These are phyloP conservation scores for Cheilosia vulpina DNA, from an alignment of 2,888 invertebrate species.

Conservation along the genomic window DNA sequence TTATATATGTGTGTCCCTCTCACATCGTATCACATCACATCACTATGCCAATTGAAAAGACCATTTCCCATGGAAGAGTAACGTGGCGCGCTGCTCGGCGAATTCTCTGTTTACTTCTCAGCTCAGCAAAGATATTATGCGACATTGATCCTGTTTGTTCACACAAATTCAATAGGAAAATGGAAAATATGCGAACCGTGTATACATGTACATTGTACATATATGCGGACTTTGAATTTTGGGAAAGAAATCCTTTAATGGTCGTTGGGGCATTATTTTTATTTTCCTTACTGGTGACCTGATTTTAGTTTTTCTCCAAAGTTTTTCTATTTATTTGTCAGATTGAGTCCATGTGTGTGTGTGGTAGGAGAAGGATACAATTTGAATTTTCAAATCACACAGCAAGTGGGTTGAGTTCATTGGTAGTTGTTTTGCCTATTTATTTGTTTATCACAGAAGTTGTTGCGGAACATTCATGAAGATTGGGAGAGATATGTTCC, in stretches of 20 bases:
- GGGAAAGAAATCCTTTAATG: slow-evolving; percentile 57
- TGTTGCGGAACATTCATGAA: not conserved
- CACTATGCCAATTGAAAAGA: slow-evolving; percentile 52
- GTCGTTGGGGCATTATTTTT: slow-evolving; percentile 29
- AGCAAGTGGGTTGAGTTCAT: slow-evolving; percentile 27
- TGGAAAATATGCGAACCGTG: not conserved
- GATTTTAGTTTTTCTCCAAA: slow-evolving; percentile 40
- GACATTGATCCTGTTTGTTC: slow-evolving; percentile 61
- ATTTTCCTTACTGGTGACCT: slow-evolving; percentile 51
- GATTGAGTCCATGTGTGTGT: slow-evolving; percentile 14
- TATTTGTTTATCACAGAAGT: slow-evolving; percentile 24
- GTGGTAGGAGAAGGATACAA: not conserved
- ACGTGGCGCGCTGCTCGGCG: slow-evolving; percentile 16
- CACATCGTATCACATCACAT: slow-evolving; percentile 53
- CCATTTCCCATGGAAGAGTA: slow-evolving; percentile 35
- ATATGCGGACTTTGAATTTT: slow-evolving; percentile 14
- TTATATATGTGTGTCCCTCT: not conserved
- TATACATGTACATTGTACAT: not conserved
- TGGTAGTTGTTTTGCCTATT: slow-evolving; percentile 8
- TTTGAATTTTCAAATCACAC: slow-evolving; percentile 43
- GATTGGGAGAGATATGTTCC: not conserved
- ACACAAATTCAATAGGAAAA: not conserved
- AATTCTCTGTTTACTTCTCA: slow-evolving; percentile 62
- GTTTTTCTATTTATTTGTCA: slow-evolving; percentile 43
- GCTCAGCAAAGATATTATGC: slow-evolving; percentile 64